phyloP scores from a whole-genome alignment of 2,888 invertebrate species.

The Stenichneumon culpator region DNA sequence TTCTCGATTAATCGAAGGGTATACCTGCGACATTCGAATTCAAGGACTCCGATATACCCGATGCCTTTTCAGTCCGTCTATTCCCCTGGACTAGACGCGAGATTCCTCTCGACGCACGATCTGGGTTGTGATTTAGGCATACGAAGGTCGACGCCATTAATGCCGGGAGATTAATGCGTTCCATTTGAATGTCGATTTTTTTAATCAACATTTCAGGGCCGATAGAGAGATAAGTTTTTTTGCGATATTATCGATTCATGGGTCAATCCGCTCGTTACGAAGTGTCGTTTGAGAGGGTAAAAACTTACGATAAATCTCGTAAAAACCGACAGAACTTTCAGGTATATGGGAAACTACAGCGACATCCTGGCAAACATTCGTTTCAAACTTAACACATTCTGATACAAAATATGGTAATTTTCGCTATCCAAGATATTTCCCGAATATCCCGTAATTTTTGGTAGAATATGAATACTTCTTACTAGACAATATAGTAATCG shows the following conservation, averaged over 20 bases:
- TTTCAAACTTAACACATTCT: too few species aligned
- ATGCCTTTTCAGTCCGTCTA: slow-evolving; percentile 51
- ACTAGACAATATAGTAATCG: too few species aligned
- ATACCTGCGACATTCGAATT: slow-evolving; percentile 58
- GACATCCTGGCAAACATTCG: too few species aligned
- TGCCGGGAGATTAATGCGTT: slow-evolving; percentile 35
- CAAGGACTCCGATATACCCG: slow-evolving; percentile 56
- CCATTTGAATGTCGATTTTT: slow-evolving; percentile 46
- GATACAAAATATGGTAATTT: too few species aligned
- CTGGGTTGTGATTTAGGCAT: slow-evolving; percentile 70
- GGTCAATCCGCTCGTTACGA: background rate
- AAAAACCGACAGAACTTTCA: too few species aligned
- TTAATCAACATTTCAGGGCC: background rate
- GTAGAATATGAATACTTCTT: too few species aligned
- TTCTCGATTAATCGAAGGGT: slow-evolving; percentile 65
- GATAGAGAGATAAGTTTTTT: background rate
- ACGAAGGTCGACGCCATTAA: slow-evolving; percentile 48
- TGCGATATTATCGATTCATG: background rate
- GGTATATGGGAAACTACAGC: too few species aligned
- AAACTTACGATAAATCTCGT: too few species aligned
- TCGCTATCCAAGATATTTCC: too few species aligned
- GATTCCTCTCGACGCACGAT: slow-evolving; percentile 24
- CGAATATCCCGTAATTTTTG: too few species aligned
- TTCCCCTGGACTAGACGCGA: slow-evolving; percentile 23
- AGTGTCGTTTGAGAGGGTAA: background rate